A percentile compares a stretch with the other conserved stretches of the same genome.
phyloP scores from a whole-genome alignment of 2,888 invertebrate species.

The Cantharis rustica region DNA sequence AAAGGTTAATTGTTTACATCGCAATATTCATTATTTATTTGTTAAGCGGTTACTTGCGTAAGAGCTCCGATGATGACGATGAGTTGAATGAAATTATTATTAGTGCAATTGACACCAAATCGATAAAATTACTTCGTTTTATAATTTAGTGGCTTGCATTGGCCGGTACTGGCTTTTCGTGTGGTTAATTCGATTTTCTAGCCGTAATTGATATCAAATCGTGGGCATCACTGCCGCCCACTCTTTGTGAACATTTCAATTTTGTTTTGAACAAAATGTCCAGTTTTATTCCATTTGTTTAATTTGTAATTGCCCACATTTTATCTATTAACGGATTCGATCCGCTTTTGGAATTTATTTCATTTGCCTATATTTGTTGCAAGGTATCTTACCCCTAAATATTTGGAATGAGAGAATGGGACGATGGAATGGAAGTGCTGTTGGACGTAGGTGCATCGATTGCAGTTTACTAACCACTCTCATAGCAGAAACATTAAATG shows the following conservation, averaged over 20 bases:
- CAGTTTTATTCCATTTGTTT: neutral
- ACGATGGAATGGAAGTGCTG: too few relatives aligned
- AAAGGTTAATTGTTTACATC: neutral
- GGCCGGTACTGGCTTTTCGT: neutral
- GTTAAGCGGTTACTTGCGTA: neutral
- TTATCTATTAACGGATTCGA: neutral
- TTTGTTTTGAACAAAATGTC: neutral
- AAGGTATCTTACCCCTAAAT: too few relatives aligned
- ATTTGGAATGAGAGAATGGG: too few relatives aligned
- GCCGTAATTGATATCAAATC: neutral
- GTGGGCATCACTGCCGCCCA: neutral
- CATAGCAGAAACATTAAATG: too few relatives aligned
- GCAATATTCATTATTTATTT: neutral
- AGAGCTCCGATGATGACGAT: neutral
- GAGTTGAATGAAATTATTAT: neutral
- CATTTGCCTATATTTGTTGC: too few relatives aligned
- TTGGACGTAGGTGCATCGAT: too few relatives aligned
- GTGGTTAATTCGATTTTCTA: neutral
- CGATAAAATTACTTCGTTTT: neutral
- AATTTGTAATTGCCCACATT: neutral
- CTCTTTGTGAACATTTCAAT: neutral
- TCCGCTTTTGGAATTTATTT: neutral
- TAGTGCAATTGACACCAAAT: neutral
- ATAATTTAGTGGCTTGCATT: neutral
- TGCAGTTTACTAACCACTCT: too few relatives aligned